phyloP scores from a whole-genome alignment of 2,113 vertebrate genomes.

The Pelvicachromis taeniatus region DNA sequence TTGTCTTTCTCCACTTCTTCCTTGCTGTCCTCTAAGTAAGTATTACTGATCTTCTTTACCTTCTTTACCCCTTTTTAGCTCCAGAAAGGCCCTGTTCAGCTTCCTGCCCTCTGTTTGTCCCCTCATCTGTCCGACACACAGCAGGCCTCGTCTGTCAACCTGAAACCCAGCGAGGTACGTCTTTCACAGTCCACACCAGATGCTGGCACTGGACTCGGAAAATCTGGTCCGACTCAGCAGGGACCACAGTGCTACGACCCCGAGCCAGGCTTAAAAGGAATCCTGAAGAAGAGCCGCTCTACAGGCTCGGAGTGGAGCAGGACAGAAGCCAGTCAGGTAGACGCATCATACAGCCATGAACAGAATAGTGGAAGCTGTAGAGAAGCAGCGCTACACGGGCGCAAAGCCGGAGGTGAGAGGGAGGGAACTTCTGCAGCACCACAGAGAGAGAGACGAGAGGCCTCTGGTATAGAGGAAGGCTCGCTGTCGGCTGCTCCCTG shows the following conservation, averaged over 20 bases:
- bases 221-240: not conserved
- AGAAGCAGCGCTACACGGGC: not conserved
- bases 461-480: slow-evolving; percentile 3
- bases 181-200: slow-evolving; percentile 33
- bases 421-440: not conserved
- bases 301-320: slow-evolving; percentile 14
- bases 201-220: not conserved
- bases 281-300: slow-evolving; percentile 70
- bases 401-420: not conserved
- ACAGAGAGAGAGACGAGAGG: not conserved
- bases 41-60: not conserved
- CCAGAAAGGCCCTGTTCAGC: slow-evolving; percentile 67
- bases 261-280: slow-evolving; percentile 61
- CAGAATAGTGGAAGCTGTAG: slow-evolving; percentile 28
- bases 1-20: not conserved
- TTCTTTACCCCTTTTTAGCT: slow-evolving; percentile 39
- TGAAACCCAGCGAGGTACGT: slow-evolving; percentile 72
- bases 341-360: not conserved
- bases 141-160: slow-evolving; percentile 67
- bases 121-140: slow-evolving; percentile 67
- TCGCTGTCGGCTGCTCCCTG: slow-evolving; percentile 53
- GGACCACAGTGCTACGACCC: slow-evolving; percentile 12
- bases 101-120: slow-evolving; percentile 63
- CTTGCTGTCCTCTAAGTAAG: not conserved
- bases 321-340: not conserved